These are phyloP conservation scores for Bos indicus DNA, from an alignment of 2,113 vertebrate genomes.

Conservation along the genomic window DNA sequence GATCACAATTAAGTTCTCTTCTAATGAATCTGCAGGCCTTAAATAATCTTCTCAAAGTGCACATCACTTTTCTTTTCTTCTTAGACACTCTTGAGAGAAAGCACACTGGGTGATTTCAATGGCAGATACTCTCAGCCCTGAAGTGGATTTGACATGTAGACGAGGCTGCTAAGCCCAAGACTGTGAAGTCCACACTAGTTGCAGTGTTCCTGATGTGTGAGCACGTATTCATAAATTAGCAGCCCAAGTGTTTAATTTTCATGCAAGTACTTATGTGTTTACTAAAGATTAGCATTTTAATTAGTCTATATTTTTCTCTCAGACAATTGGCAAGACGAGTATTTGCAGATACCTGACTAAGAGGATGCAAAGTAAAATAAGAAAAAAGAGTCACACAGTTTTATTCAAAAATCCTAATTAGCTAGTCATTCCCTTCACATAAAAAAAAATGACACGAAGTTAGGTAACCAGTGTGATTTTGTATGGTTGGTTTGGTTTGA, in stretches of 20 bases:
- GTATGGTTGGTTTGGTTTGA: background rate
- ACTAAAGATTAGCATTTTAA: constrained; percentile 68
- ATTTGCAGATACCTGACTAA: constrained; percentile 59
- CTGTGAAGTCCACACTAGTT: constrained; percentile 58
- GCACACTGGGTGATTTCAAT: constrained; percentile 73
- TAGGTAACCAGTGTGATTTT: constrained; percentile 32
- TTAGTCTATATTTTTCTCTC: constrained; percentile 61
- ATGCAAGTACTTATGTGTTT: constrained; percentile 65
- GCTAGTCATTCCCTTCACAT: constrained; percentile 15
- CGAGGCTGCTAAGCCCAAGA: constrained; percentile 55
- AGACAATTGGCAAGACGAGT: constrained; percentile 43
- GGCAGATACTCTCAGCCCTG: constrained; percentile 62
- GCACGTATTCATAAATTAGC: constrained; percentile 60
- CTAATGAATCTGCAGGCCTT: constrained; percentile 73
- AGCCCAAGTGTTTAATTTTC: constrained; percentile 66
- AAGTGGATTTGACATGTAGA: constrained; percentile 71
- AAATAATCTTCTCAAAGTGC: constrained; percentile 76
- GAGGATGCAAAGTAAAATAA: constrained; percentile 12
- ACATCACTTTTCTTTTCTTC: constrained; percentile 73
- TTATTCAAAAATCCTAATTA: constrained; percentile 56
- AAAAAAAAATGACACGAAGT: constrained; percentile 41
- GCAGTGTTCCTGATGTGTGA: constrained; percentile 64
- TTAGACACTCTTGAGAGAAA: constrained; percentile 63
- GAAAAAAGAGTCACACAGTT: constrained; percentile 10
- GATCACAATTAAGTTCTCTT: constrained; percentile 72